A percentile compares a stretch with the other conserved stretches of the same genome.
Evolutionary conservation across 2,888 invertebrate genomes (phyloP).

Genomic region (Limenitis camilla): DNA sequence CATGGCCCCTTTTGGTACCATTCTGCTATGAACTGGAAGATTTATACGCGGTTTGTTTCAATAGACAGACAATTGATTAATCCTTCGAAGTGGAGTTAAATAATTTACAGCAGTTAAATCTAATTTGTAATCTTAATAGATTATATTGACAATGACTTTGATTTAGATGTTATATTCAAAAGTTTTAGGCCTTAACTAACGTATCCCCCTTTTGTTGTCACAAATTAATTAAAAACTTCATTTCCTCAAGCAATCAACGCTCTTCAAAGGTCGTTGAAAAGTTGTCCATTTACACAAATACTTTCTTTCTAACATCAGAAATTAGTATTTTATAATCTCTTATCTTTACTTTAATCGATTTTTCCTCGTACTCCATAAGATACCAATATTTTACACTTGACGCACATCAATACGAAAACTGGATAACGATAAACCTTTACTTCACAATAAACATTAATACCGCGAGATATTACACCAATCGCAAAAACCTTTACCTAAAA

Average conservation of each 20-base stretch:
- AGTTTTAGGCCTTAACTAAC: background rate
- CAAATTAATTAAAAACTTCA: no score
- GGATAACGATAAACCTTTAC: no score
- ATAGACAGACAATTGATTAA: constrained; percentile 19
- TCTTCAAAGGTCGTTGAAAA: no score
- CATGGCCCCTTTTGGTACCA: constrained; percentile 16
- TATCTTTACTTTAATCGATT: no score
- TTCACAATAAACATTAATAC: constrained; percentile 55
- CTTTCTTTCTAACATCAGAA: no score
- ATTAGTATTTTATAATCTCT: no score
- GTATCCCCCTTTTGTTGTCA: no score
- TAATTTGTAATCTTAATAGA: constrained; percentile 1
- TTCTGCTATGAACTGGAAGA: constrained; percentile 16
- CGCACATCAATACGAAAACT: no score
- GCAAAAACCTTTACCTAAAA: constrained; percentile 52
- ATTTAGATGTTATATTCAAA: background rate
- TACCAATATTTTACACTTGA: no score
- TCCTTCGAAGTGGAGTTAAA: constrained; percentile 3
- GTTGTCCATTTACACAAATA: no score
- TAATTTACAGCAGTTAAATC: constrained; percentile 2
- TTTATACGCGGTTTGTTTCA: constrained; percentile 16
- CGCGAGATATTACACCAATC: constrained; percentile 59
- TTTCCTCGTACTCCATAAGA: no score
- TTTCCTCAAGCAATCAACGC: no score
- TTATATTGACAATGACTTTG: background rate